Base-by-base conservation (phyloP, 1,140 invertebrate genomes). In the Nephotettix cincticeps region DNA sequence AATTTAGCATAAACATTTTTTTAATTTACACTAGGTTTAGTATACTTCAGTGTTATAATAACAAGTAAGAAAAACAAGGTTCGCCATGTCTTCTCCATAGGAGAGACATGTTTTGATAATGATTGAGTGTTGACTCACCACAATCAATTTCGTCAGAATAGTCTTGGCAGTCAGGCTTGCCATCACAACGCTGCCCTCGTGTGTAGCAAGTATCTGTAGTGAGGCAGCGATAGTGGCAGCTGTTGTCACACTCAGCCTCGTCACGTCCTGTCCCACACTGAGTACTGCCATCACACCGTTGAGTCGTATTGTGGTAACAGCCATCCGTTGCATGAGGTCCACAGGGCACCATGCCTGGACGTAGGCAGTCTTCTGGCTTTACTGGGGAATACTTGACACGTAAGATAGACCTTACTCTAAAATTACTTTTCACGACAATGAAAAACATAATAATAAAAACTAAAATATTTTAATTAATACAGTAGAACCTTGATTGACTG, bases 111-210 rank as follows among this genome's bases (percentile, higher is more conserved):
- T n/a, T n/a, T n/a, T n/a, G n/a, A 43, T 43, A 43, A 43, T n/a
- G n/a, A 43, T 43, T 43, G 9, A 9, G 19, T 47, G 25, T 25
- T n/a, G 17, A 80, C 76, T 75, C 78, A 81, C 81, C 72, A 77
- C 82, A 83, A 43, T 80, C 74, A 19, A 65, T 58, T 73, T 83
- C 82, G 74, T 83, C 82, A 17, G 78, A 77, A 21, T 75, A 75
- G 74, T 83, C 81, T 14, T 43, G 32, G 67, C 81, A 83, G 68
- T 86, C 80, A 68, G 23, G 73, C 72, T 40, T 72, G 13, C 72
- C 70, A 72, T 77, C 71, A 64, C 76, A 77, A 9, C 67, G 43
- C 40, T 47, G 61, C 19, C 21, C 54, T 3, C 51, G 23, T 13
- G 64, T 56, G 54, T 75, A 63, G 63, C 69, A 71, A 6, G 32